phyloP scores from a whole-genome alignment of 2,888 invertebrate species.

The Folsomia candida region DNA sequence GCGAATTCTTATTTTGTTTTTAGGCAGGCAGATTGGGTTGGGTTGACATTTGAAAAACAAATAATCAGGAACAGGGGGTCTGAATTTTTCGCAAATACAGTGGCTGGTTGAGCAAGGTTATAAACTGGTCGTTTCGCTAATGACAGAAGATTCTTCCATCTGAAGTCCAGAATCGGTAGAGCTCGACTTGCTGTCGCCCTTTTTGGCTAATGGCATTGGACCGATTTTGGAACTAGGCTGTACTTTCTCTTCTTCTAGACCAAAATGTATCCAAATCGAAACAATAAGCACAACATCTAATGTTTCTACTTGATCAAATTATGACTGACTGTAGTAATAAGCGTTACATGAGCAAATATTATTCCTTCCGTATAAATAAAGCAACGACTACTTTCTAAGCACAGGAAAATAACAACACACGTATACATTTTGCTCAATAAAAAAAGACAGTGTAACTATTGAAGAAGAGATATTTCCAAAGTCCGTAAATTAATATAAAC shows the following conservation, averaged over 20 bases:
- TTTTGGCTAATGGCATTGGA: not conserved
- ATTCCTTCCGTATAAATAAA: too few relatives aligned
- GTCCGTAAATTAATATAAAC: too few relatives aligned
- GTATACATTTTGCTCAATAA: too few relatives aligned
- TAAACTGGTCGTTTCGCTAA: slow-evolving; percentile 15
- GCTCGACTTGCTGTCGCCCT: slow-evolving; percentile 1
- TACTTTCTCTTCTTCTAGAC: slow-evolving; percentile 7
- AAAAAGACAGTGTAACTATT: too few relatives aligned
- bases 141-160: slow-evolving; percentile 9
- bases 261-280: not conserved
- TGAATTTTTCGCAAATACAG: not conserved
- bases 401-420: too few relatives aligned
- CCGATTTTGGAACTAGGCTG: not conserved
- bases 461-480: too few relatives aligned
- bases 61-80: not conserved
- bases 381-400: too few relatives aligned
- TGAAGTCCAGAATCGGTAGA: slow-evolving; percentile 15
- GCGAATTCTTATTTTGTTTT: not conserved
- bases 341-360: too few relatives aligned
- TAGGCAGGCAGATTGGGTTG: not conserved
- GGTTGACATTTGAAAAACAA: not conserved
- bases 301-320: too few relatives aligned
- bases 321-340: too few relatives aligned
- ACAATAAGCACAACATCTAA: slow-evolving; percentile 8
- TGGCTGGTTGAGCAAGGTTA: not conserved